Conservation (phyloP, 1,140 invertebrate genomes). For the Trichogramma pretiosum region DNA sequence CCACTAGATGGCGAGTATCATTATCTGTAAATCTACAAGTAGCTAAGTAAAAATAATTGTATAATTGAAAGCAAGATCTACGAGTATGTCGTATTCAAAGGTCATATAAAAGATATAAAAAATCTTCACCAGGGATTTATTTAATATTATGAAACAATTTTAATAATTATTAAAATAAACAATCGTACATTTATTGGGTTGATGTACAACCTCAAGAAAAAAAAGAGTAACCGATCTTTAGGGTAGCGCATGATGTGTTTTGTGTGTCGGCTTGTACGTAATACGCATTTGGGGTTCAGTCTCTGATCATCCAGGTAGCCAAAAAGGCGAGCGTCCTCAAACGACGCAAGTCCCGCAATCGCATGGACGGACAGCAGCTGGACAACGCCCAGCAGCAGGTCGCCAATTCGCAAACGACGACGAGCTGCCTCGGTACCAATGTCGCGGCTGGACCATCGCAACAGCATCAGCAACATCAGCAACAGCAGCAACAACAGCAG, state of each 20-base stretch:
- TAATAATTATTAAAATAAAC: too few species aligned
- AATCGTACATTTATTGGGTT: too few species aligned
- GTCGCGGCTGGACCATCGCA: conserved; percentile 48
- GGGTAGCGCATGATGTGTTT: conserved; percentile 42
- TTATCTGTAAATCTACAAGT: too few species aligned
- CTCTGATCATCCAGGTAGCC: conserved; percentile 62
- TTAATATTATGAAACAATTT: too few species aligned
- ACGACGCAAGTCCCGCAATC: conserved; percentile 58
- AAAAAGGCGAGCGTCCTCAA: conserved; percentile 66
- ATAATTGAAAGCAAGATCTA: too few species aligned
- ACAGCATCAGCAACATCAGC: conserved; percentile 46
- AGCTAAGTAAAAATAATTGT: too few species aligned
- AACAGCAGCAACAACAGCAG: conserved; percentile 3
- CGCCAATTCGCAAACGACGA: conserved; percentile 23
- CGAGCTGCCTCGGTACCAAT: conserved; percentile 15
- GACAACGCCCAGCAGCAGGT: conserved; percentile 20
- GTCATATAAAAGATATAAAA: too few species aligned
- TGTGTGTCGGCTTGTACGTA: conserved; percentile 40
- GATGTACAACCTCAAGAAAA: too few species aligned
- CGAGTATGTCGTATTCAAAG: too few species aligned
- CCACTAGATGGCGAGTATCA: too few species aligned
- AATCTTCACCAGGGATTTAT: too few species aligned
- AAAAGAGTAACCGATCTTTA: too few species aligned
- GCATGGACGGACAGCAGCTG: conserved; percentile 51
- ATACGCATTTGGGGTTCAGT: conserved; percentile 50